Conservation (phyloP, 2,888 invertebrate species). For the Campaea margaritaria region DNA sequence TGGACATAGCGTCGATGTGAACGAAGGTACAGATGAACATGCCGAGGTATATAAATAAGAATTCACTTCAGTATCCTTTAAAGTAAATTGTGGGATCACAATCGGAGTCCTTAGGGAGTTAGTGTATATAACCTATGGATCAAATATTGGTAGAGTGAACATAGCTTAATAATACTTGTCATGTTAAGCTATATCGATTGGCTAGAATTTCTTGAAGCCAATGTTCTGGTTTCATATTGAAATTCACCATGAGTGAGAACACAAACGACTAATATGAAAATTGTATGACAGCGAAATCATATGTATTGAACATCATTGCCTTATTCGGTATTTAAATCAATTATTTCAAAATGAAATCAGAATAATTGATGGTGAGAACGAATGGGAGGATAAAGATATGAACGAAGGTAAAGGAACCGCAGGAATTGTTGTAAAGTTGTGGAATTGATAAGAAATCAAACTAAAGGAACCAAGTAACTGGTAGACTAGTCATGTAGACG, state of each 20-base stretch:
- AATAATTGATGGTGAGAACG: slow-evolving; percentile 40
- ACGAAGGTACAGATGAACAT: slow-evolving; percentile 12
- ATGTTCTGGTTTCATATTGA: slow-evolving; percentile 13
- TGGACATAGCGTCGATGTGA: slow-evolving; percentile 30
- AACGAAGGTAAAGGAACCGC: slow-evolving; percentile 44
- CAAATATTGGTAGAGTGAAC: slow-evolving; percentile 63
- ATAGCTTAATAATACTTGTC: slow-evolving; percentile 31
- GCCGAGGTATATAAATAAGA: slow-evolving; percentile 19
- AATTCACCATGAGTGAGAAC: background rate
- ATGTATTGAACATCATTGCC: too few species aligned
- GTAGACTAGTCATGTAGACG: slow-evolving; percentile 48
- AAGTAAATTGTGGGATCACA: slow-evolving; percentile 77
- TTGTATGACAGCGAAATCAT: background rate
- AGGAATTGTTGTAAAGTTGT: slow-evolving; percentile 72
- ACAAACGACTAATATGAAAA: background rate
- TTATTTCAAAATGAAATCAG: slow-evolving; percentile 17
- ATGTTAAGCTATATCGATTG: slow-evolving; percentile 42
- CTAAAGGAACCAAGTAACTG: slow-evolving; percentile 73
- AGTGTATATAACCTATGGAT: slow-evolving; percentile 69
- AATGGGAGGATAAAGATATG: slow-evolving; percentile 28
- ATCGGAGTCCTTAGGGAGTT: slow-evolving; percentile 59
- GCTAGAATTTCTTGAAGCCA: slow-evolving; percentile 24
- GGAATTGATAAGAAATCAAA: slow-evolving; percentile 70
- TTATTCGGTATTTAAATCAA: background rate
- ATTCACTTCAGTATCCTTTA: slow-evolving; percentile 63